Evolutionary conservation across 2,888 invertebrate species (phyloP), one percentile per base, ranked within the genome.

Genomic region (Eurytoma adleriae): DNA sequence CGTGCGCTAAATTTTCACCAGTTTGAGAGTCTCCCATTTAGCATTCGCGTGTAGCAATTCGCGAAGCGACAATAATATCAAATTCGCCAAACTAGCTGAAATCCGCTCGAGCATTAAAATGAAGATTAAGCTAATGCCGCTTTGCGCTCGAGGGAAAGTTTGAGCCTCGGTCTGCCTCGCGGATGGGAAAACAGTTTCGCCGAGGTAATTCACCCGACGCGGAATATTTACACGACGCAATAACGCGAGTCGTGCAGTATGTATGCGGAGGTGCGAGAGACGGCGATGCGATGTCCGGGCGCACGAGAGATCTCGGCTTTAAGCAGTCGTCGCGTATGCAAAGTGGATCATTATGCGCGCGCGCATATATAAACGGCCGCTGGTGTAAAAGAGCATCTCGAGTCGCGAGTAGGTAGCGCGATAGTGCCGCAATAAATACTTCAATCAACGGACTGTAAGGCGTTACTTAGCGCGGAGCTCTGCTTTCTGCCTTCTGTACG

Each of bases 341-440:
- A 88, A 90, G 85, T 85, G 87, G 86, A 88, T 90, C 88, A 88
- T 89, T 90, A 89, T 87, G 87, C 84, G 85, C 82, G 85, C 84
- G 12, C 40, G 2, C 20, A 12, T 12, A 57, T n/a, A 57, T 12
- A 18, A 40, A 10, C 10, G 40, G 10, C 40, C 40, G 10, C 40
- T 10, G 7, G 40, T 57, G 20, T 57, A 57, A 57, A 57, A 57
- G 18, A 57, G 18, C 57, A 20, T 57, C 57, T 57, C 57, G 57
- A 7, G 40, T 1, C 0, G 18, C 7, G 30, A 18, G 18, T 18
- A 7, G n/a, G 56, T 56, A 18, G 56, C 56, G 18, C 56, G 56
- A 56, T 56, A 56, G 56, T 56, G 56, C 56, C 56, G 56, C 18
- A 56, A 56, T 56, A 56, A 56, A 56, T 56, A 56, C 56, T 56